Evolutionary conservation across 2,797 vertebrate species (phyloP).

Genomic region (Sebastes kiyomatsui): DNA sequence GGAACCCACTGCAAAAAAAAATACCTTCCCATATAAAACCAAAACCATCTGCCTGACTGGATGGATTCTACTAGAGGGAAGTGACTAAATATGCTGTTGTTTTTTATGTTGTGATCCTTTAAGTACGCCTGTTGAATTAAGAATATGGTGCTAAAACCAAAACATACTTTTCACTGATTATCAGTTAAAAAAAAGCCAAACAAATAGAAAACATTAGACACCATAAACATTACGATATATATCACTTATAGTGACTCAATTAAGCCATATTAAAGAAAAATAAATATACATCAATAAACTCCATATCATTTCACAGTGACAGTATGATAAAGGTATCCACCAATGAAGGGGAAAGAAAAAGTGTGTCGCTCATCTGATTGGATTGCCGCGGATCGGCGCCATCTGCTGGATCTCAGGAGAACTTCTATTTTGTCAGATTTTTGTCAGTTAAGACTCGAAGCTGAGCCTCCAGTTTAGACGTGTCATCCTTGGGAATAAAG

Average conservation of each 20-base stretch:
- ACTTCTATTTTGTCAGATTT: not conserved
- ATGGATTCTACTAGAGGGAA: not conserved
- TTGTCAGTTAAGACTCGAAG: slow-evolving; percentile 57
- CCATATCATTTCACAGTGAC: slow-evolving; percentile 45
- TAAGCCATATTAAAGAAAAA: slow-evolving; percentile 23
- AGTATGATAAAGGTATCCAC: slow-evolving; percentile 2
- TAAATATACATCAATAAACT: slow-evolving; percentile 29
- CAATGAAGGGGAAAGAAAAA: not conserved
- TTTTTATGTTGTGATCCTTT: not conserved
- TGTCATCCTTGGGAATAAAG: slow-evolving; percentile 59
- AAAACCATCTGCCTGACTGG: not conserved
- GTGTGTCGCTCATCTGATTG: not conserved
- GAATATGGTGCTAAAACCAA: not conserved
- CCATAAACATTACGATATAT: not conserved
- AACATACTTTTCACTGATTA: not conserved
- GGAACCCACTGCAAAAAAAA: no score
- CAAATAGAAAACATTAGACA: not conserved
- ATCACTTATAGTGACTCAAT: not conserved
- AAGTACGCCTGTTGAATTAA: not conserved
- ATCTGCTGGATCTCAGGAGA: not conserved
- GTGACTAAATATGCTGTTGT: not conserved
- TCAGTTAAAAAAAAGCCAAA: slow-evolving; percentile 6
- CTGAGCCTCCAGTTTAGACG: slow-evolving; percentile 60
- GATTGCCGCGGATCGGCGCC: not conserved
- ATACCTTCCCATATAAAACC: not conserved